Evolutionary conservation across 2,113 vertebrate species (phyloP).

Genomic region (Myiozetetes cayanensis): DNA sequence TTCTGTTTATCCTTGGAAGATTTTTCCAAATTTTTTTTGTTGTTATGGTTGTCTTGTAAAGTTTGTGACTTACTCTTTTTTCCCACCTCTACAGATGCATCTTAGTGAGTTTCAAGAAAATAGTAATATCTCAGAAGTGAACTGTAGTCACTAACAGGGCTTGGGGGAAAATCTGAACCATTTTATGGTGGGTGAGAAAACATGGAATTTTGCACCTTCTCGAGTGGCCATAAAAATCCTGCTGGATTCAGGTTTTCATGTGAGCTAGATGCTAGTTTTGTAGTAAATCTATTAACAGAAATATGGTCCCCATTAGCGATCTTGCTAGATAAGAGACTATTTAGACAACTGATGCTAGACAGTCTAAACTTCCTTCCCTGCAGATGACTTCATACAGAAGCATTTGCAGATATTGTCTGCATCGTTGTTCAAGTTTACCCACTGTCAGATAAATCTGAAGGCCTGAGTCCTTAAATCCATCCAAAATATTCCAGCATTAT

Average conservation of each 20-base stretch:
- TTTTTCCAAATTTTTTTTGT: background rate
- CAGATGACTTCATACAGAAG: background rate
- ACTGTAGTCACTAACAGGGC: background rate
- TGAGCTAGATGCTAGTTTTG: background rate
- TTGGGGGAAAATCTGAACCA: fast-evolving
- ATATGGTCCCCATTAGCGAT: background rate
- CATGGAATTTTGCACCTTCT: background rate
- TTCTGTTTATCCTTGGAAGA: background rate
- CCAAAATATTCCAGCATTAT: background rate
- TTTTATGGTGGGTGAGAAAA: background rate
- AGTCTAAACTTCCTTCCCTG: background rate
- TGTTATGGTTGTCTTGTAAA: background rate
- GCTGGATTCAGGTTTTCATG: background rate
- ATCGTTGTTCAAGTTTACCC: background rate
- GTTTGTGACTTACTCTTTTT: background rate
- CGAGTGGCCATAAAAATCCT: background rate
- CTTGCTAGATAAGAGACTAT: background rate
- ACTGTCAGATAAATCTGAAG: background rate
- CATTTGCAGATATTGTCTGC: background rate
- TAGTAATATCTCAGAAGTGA: background rate
- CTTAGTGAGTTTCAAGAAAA: background rate
- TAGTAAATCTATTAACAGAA: background rate
- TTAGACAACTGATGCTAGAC: background rate
- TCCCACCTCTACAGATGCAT: background rate
- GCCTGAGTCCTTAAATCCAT: background rate